A percentile compares a stretch with the other conserved stretches of the same genome.
Evolutionary conservation across 1,140 invertebrate genomes (phyloP).

Genomic region (Alviniconcha marisindica): DNA sequence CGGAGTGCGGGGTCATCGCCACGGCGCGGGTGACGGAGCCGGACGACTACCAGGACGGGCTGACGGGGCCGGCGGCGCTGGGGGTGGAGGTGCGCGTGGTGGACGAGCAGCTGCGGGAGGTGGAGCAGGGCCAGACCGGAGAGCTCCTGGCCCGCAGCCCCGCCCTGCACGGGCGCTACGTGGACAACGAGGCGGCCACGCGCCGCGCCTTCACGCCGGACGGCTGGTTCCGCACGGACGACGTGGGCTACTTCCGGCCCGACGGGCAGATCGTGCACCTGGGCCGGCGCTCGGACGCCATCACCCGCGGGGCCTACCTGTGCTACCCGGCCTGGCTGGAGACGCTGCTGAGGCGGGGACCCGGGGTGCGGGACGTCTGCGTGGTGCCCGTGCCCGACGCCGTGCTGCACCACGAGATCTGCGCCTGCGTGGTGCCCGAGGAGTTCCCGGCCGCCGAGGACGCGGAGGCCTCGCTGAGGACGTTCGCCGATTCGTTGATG

Average conservation of each 20-base stretch:
- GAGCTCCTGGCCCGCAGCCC: conserved; percentile 42
- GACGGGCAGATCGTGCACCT: conserved; percentile 38
- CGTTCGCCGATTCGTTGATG: conserved; percentile 26
- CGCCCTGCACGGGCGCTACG: conserved; percentile 34
- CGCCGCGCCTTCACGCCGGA: conserved; percentile 36
- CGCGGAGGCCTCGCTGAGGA: conserved; percentile 3
- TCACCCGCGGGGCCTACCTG: conserved; percentile 40
- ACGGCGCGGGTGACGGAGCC: conserved; percentile 37
- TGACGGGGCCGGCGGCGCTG: conserved; percentile 37
- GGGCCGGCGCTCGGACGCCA: conserved; percentile 47
- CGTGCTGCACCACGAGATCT: conserved; percentile 47
- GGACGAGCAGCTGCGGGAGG: conserved; percentile 38
- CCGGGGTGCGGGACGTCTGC: conserved; percentile 37
- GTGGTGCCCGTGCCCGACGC: conserved; percentile 47
- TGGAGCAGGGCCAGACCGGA: conserved; percentile 33
- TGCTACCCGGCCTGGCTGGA: conserved; percentile 51
- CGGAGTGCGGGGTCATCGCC: conserved; percentile 44
- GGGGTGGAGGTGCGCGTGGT: conserved; percentile 42
- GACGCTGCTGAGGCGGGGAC: conserved; percentile 23
- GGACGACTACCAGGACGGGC: conserved; percentile 25
- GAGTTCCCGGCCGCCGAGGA: background rate
- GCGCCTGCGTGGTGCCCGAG: conserved; percentile 44
- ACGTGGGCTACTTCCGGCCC: conserved; percentile 39
- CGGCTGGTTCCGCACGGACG: conserved; percentile 52
- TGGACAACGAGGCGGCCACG: conserved; percentile 42